These are phyloP conservation scores for Drosophila kanekoi DNA, from an alignment of 2,888 invertebrate genomes.

Conservation along the genomic window DNA sequence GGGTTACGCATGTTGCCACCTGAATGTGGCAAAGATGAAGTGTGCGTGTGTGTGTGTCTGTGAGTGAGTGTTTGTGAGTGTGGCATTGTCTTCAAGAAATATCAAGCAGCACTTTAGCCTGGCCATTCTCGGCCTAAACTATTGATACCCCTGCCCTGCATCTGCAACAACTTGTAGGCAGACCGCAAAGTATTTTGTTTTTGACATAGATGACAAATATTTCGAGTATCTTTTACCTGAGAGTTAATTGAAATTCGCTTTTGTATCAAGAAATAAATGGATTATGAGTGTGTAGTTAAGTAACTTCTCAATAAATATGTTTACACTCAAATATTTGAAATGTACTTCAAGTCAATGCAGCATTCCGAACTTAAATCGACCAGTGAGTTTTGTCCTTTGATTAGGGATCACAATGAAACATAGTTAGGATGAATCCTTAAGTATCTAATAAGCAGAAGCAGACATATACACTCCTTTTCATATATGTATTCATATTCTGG, in stretches of 20 bases:
- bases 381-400: background rate
- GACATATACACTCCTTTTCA: too few species aligned
- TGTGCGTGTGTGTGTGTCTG: slow-evolving; percentile 19
- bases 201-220: slow-evolving; percentile 45
- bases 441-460: background rate
- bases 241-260: slow-evolving; percentile 31
- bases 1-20: slow-evolving; percentile 38
- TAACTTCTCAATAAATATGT: slow-evolving; percentile 2
- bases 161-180: slow-evolving; percentile 21
- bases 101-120: slow-evolving; percentile 19
- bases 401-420: too few species aligned
- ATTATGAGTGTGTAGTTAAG: slow-evolving; percentile 1
- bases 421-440: too few species aligned
- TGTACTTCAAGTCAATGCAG: background rate
- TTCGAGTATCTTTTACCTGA: slow-evolving; percentile 8
- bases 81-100: slow-evolving; percentile 51
- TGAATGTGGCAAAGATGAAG: slow-evolving; percentile 42
- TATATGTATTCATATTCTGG: too few species aligned
- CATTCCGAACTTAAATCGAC: background rate
- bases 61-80: slow-evolving; percentile 15
- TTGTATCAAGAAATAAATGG: slow-evolving; percentile 28
- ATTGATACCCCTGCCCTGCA: slow-evolving; percentile 26
- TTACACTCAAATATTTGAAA: slow-evolving; percentile 3
- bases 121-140: slow-evolving; percentile 17
- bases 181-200: slow-evolving; percentile 47